phyloP scores from a whole-genome alignment of 2,797 vertebrate species.

The Xenops minutus region DNA sequence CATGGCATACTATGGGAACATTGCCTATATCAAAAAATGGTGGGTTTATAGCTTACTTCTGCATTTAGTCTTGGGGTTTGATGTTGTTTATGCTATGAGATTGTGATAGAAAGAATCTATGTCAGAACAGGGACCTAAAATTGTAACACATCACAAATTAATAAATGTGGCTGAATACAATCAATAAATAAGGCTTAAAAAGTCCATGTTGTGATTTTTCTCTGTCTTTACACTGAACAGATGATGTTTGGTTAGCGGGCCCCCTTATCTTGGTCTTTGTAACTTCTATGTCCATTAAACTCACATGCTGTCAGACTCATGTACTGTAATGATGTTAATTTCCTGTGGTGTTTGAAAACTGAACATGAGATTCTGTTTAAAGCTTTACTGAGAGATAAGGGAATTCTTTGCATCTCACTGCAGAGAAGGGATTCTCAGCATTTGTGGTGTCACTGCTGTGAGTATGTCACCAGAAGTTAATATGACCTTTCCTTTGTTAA shows the following conservation, averaged over 20 bases:
- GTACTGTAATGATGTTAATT: not conserved
- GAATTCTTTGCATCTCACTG: not conserved
- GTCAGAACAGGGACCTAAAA: not conserved
- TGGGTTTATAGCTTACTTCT: not conserved
- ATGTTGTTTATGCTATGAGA: not conserved
- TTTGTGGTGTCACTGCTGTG: not conserved
- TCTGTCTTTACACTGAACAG: not conserved
- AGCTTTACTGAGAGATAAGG: not conserved
- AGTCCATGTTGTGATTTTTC: not conserved
- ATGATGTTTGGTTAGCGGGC: not conserved
- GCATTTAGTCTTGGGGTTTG: not conserved
- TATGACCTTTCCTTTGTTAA: conserved; percentile 55
- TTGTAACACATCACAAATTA: not conserved
- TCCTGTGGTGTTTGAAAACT: not conserved
- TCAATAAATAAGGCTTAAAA: not conserved
- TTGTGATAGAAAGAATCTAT: not conserved
- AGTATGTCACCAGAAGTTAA: conserved; percentile 28
- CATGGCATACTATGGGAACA: not conserved
- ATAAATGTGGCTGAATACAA: not conserved
- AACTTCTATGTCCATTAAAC: not conserved
- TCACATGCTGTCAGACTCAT: not conserved
- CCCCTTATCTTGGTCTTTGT: not conserved
- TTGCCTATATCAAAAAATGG: not conserved
- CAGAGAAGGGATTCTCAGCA: not conserved
- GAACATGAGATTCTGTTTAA: not conserved